phyloP scores from a whole-genome alignment of 2,888 invertebrate genomes.

The Choristoneura rosaceana region DNA sequence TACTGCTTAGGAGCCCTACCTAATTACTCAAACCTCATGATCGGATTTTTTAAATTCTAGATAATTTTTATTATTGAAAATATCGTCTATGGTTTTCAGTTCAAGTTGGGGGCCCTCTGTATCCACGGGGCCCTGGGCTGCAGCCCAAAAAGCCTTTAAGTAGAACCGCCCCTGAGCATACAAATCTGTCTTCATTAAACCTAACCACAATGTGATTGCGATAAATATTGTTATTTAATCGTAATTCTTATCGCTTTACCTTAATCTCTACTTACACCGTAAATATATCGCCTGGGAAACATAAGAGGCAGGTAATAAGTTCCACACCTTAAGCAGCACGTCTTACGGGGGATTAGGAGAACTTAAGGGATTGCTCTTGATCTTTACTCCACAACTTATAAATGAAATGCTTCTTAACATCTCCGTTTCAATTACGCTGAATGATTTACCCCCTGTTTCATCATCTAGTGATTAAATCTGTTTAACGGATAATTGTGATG shows the following conservation, averaged over 20 bases:
- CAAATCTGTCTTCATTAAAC: no score
- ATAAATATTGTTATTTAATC: background rate
- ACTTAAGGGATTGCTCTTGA: background rate
- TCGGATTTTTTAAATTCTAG: no score
- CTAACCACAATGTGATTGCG: background rate
- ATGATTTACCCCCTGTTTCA: background rate
- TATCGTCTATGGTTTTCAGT: no score
- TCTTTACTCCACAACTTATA: background rate
- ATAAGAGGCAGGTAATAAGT: conserved; percentile 7
- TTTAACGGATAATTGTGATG: no score
- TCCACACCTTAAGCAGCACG: background rate
- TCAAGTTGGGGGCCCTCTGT: no score
- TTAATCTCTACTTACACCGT: background rate
- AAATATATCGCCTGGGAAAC: conserved; percentile 2
- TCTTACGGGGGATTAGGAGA: background rate
- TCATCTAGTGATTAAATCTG: no score
- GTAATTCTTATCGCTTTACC: background rate
- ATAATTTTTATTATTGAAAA: no score
- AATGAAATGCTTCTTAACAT: background rate
- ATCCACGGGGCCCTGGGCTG: no score
- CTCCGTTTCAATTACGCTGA: background rate
- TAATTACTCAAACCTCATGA: no score
- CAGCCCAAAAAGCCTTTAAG: no score
- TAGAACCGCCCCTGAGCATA: no score
- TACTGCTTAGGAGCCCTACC: no score